phyloP scores from a whole-genome alignment of 2,888 invertebrate species.

The Diarsia mendica region DNA sequence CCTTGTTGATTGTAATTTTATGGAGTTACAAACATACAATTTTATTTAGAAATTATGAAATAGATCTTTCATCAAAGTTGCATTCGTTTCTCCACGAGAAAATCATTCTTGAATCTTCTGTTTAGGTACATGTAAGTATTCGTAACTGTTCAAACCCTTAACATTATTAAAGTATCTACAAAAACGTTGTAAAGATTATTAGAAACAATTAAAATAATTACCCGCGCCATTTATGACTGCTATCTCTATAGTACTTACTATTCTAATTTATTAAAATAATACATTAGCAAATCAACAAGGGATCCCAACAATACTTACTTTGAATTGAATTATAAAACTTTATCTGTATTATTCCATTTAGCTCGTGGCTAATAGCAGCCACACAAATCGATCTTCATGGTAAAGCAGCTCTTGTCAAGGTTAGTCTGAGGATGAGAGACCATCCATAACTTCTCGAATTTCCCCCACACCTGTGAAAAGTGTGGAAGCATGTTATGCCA shows the following conservation, averaged over 20 bases:
- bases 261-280: constrained; percentile 45
- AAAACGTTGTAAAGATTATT: constrained; percentile 28
- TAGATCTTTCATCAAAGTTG: too few relatives aligned
- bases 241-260: constrained; percentile 6
- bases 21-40: too few relatives aligned
- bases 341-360: neutral
- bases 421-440: neutral
- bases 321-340: constrained; percentile 15
- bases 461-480: neutral
- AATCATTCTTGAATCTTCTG: too few relatives aligned
- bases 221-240: constrained; percentile 3
- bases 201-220: constrained; percentile 28
- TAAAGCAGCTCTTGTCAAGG: neutral
- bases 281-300: constrained; percentile 30
- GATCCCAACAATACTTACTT: constrained; percentile 18
- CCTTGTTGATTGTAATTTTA: too few relatives aligned
- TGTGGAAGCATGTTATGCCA: neutral
- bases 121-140: too few relatives aligned
- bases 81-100: too few relatives aligned
- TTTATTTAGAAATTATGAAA: too few relatives aligned
- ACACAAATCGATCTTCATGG: neutral
- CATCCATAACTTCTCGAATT: neutral
- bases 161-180: too few relatives aligned
- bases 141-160: too few relatives aligned
- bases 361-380: neutral